Evolutionary conservation across 2,113 vertebrate species (phyloP).

Genomic region (Nothobranchius furzeri): DNA sequence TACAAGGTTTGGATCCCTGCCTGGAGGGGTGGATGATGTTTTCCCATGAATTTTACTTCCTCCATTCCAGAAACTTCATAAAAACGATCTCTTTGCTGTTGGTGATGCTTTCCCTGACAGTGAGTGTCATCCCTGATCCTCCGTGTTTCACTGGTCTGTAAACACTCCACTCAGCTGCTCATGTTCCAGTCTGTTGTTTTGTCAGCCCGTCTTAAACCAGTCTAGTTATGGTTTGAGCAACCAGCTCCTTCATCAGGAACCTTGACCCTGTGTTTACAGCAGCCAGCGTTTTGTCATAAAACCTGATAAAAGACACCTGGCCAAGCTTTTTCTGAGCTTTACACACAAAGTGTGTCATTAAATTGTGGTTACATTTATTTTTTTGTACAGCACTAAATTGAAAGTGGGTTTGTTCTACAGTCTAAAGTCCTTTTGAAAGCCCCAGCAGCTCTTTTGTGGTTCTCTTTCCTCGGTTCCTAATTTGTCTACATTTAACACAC

Average conservation of each 20-base stretch:
- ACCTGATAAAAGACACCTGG: background rate
- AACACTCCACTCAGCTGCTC: background rate
- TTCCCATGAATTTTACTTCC: background rate
- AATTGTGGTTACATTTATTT: background rate
- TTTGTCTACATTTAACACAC: too few relatives aligned
- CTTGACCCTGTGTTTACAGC: slow-evolving; percentile 34
- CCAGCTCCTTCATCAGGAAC: slow-evolving; percentile 1
- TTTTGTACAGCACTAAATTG: too few relatives aligned
- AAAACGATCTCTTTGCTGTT: background rate
- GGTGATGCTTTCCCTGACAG: background rate
- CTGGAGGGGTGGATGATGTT: background rate
- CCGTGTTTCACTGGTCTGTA: accelerated
- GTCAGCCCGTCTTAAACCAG: too few relatives aligned
- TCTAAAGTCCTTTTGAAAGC: background rate
- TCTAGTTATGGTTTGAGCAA: background rate
- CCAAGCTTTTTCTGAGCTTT: background rate
- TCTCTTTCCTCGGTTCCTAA: too few relatives aligned
- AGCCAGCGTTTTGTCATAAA: background rate
- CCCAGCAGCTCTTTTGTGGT: too few relatives aligned
- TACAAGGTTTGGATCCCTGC: background rate
- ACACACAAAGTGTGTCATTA: background rate
- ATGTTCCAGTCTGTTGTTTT: too few relatives aligned
- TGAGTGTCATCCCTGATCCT: background rate
- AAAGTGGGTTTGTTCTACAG: too few relatives aligned
- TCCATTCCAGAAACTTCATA: background rate